Base-by-base conservation (phyloP, 2,888 invertebrate genomes). In the Notodonta dromedarius region DNA sequence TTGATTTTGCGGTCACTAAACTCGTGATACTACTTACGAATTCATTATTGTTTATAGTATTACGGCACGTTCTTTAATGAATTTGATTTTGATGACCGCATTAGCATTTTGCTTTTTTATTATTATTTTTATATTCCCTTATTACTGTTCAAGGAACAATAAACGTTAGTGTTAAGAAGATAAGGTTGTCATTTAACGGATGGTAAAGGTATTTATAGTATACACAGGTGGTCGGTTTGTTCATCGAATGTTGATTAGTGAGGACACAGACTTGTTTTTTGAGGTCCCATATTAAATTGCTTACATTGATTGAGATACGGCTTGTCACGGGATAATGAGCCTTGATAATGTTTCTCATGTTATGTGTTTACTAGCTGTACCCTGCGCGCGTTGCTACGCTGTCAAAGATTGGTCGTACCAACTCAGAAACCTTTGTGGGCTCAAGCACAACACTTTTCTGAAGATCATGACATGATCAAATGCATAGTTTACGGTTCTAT, bases 201-300 rank as follows among this genome's bases (percentile, higher is more conserved):
- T n/a, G 14, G 12, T 16, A 0, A 4, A 61, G 65, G 48, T 66
- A 60, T 71, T 73, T 71, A 35, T 59, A 61, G 56, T 63, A 52
- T 52, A 60, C 63, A 69, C 75, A 77, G 75, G 75, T 76, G 72
- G 50, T 66, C 58, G 56, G 60, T 16, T 40, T 66, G 67, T 63
- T 67, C 69, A 73, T 79, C 70, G 74, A 71, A 74, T 74, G 69
- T 72, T 78, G 75, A 78, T 78, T 76, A 71, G 73, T 70, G 70
- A 73, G 81, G 81, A 77, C 80, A 78, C 72, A 74, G 81, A 78
- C 78, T 67, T 71, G 57, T 62, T 71, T 73, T 77, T 76, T 70
- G 56, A 52, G 61, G 57, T 63, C 50, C 59, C 48, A 62, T 46
- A 71, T 70, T 60, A 54, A 46, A 65, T 66, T 60, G 64, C 62